Evolutionary conservation across 1,140 invertebrate genomes (phyloP).

Genomic region (Melanaphis sacchari): DNA sequence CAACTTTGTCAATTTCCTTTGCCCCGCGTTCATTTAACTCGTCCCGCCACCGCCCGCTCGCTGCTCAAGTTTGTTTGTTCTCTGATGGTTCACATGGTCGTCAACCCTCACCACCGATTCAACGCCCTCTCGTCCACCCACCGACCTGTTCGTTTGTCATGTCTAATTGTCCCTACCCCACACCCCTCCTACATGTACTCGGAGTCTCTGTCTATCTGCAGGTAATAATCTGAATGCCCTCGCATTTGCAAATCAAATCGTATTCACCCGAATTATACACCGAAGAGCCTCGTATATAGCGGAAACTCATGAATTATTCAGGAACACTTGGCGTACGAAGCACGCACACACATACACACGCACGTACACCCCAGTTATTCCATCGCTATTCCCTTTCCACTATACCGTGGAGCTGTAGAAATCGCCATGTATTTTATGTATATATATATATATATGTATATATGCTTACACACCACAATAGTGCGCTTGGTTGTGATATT

Average conservation of each 20-base stretch:
- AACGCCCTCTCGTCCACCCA: neutral
- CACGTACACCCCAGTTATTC: neutral
- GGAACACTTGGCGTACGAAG: constrained; percentile 26
- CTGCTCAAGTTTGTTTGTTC: constrained; percentile 17
- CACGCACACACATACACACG: neutral
- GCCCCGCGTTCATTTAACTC: constrained; percentile 33
- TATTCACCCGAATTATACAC: constrained; percentile 51
- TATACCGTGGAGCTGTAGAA: neutral
- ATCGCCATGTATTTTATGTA: neutral
- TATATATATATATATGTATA: no score
- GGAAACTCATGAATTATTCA: constrained; percentile 55
- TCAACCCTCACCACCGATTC: neutral
- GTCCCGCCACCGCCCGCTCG: neutral
- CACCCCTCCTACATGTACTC: neutral
- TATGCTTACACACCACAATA: neutral
- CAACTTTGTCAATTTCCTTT: constrained; percentile 52
- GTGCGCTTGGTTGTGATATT: neutral
- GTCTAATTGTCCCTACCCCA: constrained; percentile 38
- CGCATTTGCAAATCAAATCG: constrained; percentile 56
- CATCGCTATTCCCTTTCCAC: neutral
- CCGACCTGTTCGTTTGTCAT: constrained; percentile 23
- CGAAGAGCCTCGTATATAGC: constrained; percentile 18
- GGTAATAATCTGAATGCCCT: constrained; percentile 45
- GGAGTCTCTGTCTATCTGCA: constrained; percentile 19
- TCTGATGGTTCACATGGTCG: constrained; percentile 38